Evolutionary conservation across 2,113 vertebrate genomes (phyloP), one percentile per base, ranked within the genome.

Genomic region (Atractosteus spatula): DNA sequence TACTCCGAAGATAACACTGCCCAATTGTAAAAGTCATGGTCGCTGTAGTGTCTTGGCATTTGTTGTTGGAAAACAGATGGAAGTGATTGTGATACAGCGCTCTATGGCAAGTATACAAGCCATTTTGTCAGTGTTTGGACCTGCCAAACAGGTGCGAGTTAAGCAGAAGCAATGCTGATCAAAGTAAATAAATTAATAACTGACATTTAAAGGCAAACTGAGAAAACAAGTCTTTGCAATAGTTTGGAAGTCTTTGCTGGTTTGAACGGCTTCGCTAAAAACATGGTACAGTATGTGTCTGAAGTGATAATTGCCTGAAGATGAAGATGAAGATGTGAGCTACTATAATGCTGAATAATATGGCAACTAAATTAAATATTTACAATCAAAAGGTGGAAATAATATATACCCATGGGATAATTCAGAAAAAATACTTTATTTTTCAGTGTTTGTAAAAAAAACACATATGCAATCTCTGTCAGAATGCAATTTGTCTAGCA

Each of bases 171-270:
- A 6, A 66, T 74, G 70, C 74, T 80, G 86, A 71, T 80, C 73
- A 82, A 84, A 80, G 75, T 82, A 82, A 85, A 89, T 80, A 82
- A 81, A 81, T 80, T 78, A 79, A 70, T 72, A 73, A 64, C 70
- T 81, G 77, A 77, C 75, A 66, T 82, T 82, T 80, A 29, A 29
- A 1, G 29, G 29, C 66, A 62, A 68, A 73, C 69, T 68, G 45
- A 70, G 68, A 54, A 69, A 59, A 71, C 70, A 65, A 70, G 64
- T 77, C 80, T 74, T 62, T 76, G 80, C 77, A n/a, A 8, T 68
- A 64, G 65, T 64, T 81, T 8, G 72, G 70, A 78, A 73, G 71
- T 72, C 77, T 59, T 61, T 62, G 68, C n/a, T 77, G 72, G 74
- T 78, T 71, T 70, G 76, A 79, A 75, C 82, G 72, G 59, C 41